Evolutionary conservation across 2,888 invertebrate genomes (phyloP), one percentile per base, ranked within the genome.

Genomic region (Netelia fuscicornis): DNA sequence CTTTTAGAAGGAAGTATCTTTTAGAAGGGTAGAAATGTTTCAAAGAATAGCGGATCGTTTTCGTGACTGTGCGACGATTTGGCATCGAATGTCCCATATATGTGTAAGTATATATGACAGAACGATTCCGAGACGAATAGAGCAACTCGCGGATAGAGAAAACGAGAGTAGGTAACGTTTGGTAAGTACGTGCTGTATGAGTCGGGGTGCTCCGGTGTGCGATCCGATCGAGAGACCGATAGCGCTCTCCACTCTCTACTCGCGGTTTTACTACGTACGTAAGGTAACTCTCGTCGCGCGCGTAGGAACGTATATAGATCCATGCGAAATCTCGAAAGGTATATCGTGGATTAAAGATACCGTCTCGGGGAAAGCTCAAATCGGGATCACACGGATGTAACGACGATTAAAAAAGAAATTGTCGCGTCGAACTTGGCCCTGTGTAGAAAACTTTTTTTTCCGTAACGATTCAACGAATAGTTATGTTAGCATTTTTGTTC

Each of bases 161-260:
- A 83, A 83, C 83, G 83, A 83, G 79, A 83, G 83, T 79, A 56
- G 17, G 17, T 17, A 17, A 83, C 72, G 67, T 71, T 71, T 54
- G 70, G 42, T 54, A 76, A 65, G 70, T 81, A 83, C 79, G 71
- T 65, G 79, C 42, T 13, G 52, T 37, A 64, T 75, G 37, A 60
- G 56, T 67, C 74, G 74, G 54, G 42, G 75, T 64, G 23, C 68
- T 42, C 48, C 37, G 68, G 68, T 74, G 68, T 74, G 56, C 74
- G 74, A 79, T 72, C 52, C 64, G 83, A 83, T 83, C 70, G 48
- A 58, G 64, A 70, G 70, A 70, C 70, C n/a, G 83, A 83, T 83
- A 83, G 68, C 64, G 48, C 62, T 70, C 54, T 58, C n/a, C n/a
- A 17, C 68, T 25, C 81, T 74, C 68, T 60, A 17, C 42, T n/a